phyloP scores from a whole-genome alignment of 2,797 vertebrate genomes.

The Rhabdophis nuchalis region DNA sequence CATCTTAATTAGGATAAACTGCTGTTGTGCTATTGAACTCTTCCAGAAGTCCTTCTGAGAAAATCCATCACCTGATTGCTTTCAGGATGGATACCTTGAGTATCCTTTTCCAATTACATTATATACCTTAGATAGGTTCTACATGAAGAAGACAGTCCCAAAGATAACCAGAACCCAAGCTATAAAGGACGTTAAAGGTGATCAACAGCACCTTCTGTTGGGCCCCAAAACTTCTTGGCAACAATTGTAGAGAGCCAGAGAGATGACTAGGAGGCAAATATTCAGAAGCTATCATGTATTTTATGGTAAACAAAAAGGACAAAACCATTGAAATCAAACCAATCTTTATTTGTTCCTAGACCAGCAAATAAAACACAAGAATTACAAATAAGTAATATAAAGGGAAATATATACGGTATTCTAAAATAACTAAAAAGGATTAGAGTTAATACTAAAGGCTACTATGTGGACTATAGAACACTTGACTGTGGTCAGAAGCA shows the following conservation, averaged over 20 bases:
- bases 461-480: neutral
- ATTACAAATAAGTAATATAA: neutral
- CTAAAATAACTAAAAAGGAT: neutral
- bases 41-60: neutral
- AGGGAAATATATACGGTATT: neutral
- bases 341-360: neutral
- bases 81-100: neutral
- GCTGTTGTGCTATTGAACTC: neutral
- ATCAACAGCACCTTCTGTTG: neutral
- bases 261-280: neutral
- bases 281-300: neutral
- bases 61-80: neutral
- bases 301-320: neutral
- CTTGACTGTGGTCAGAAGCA: neutral
- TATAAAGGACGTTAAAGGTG: neutral
- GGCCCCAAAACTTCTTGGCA: neutral
- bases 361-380: neutral
- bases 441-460: neutral
- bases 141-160: neutral
- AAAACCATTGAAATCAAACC: neutral
- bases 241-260: neutral
- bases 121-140: neutral
- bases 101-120: neutral
- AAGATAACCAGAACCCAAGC: neutral
- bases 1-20: neutral